Conservation (phyloP, 1,140 invertebrate species). For the Cardiocondyla obscurior region DNA sequence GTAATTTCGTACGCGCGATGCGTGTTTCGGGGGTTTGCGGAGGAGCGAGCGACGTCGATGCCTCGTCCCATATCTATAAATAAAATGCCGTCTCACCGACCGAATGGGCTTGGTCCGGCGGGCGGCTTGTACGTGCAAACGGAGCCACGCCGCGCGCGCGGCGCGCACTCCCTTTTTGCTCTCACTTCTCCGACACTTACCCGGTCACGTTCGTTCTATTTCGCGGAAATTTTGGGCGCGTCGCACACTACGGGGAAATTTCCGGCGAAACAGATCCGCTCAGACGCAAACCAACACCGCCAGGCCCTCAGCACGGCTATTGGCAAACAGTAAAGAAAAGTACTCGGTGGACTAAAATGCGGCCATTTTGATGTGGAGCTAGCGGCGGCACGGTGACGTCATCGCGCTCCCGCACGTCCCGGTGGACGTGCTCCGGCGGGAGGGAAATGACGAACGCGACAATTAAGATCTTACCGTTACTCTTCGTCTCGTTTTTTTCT, state of each 20-base stretch:
- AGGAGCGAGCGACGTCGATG: background rate
- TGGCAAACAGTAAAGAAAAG: constrained; percentile 83
- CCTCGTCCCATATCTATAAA: constrained; percentile 63
- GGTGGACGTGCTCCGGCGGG: background rate
- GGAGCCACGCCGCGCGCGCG: constrained; percentile 9
- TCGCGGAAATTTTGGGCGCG: constrained; percentile 73
- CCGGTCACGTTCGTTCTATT: constrained; percentile 74
- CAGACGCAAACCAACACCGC: constrained; percentile 71
- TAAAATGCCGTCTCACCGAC: constrained; percentile 72
- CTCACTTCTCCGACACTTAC: constrained; percentile 6
- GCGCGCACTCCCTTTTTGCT: background rate
- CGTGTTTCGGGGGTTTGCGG: background rate
- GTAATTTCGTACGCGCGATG: constrained; percentile 9
- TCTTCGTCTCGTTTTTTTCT: no score
- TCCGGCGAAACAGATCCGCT: constrained; percentile 74
- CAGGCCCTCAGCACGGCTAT: constrained; percentile 76
- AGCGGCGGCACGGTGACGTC: constrained; percentile 23
- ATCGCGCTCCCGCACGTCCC: background rate
- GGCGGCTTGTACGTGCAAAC: background rate
- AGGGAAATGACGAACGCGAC: background rate
- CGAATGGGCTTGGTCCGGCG: constrained; percentile 78
- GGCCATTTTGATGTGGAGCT: constrained; percentile 81
- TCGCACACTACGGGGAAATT: constrained; percentile 67
- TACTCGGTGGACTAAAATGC: constrained; percentile 81
- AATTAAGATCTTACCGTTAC: no score